Conservation (phyloP, 2,113 vertebrate species). For the Labrus mixtus region DNA sequence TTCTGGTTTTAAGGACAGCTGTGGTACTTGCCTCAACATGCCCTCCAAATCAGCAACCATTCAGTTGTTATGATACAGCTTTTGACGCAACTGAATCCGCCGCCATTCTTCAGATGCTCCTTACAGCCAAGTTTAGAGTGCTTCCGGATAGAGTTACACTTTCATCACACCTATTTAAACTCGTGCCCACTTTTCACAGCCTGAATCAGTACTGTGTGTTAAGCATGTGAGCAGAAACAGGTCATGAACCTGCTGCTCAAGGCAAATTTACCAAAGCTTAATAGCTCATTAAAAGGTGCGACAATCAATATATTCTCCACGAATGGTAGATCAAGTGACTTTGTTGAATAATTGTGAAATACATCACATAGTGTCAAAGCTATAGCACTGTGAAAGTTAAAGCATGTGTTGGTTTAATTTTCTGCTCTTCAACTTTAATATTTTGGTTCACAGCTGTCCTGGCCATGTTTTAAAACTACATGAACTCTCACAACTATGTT, state of each 20-base stretch:
- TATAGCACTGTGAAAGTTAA: too few species aligned
- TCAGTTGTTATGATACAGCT: slow-evolving; percentile 53
- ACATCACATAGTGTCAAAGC: too few species aligned
- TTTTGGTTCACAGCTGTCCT: too few species aligned
- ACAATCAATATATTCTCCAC: not conserved
- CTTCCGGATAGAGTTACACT: slow-evolving; percentile 54
- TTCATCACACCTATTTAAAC: slow-evolving; percentile 74
- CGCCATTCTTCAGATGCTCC: slow-evolving; percentile 44
- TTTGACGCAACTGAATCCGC: slow-evolving; percentile 46
- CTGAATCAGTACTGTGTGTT: slow-evolving; percentile 47
- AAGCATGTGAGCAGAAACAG: slow-evolving; percentile 52
- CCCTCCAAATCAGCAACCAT: slow-evolving; percentile 64
- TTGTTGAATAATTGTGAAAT: too few species aligned
- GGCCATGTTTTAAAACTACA: too few species aligned
- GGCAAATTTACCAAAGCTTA: slow-evolving; percentile 38
- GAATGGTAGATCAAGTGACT: too few species aligned
- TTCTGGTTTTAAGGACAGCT: slow-evolving; percentile 73
- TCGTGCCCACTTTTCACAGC: slow-evolving; percentile 57
- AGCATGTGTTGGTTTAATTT: too few species aligned
- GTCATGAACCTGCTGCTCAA: slow-evolving; percentile 40
- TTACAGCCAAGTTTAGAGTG: slow-evolving; percentile 58
- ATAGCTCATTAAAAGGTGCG: slow-evolving; percentile 5
- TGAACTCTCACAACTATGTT: too few species aligned
- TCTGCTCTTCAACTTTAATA: too few species aligned
- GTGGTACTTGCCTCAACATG: slow-evolving; percentile 50